Percentiles rank a stretch among this genome's conserved stretches.
phyloP scores from a whole-genome alignment of 2,888 invertebrate species.

The Andrena trimmerana region DNA sequence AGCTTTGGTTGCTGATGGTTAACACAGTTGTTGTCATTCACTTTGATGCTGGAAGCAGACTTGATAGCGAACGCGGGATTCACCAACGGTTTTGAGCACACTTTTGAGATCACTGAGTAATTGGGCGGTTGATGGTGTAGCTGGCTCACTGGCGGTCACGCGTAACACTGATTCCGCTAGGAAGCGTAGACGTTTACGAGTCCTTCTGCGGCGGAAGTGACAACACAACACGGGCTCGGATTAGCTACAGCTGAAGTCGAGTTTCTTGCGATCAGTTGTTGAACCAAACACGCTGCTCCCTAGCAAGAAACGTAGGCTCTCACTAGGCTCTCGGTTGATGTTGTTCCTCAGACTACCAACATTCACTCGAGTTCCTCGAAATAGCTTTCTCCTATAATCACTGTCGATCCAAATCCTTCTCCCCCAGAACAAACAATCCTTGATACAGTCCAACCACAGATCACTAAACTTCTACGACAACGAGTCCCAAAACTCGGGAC shows the following conservation, averaged over 20 bases:
- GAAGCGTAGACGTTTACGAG: neutral
- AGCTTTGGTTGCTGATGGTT: neutral
- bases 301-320: neutral
- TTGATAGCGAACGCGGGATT: neutral
- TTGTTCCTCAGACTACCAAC: neutral
- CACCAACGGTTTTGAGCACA: neutral
- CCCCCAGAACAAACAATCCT: neutral
- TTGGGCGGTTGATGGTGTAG: neutral
- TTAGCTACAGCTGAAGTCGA: neutral
- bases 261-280: neutral
- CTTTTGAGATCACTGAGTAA: neutral
- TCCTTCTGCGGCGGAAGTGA: neutral
- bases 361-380: neutral
- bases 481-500: neutral
- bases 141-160: constrained; percentile 13
- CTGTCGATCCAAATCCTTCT: neutral
- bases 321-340: neutral
- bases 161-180: constrained; percentile 17
- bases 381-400: neutral
- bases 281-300: neutral
- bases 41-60: neutral
- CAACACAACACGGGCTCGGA: neutral
- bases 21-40: neutral
- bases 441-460: neutral
- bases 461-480: neutral